Conservation (phyloP, 2,888 invertebrate genomes). For the Nemapogon koenigi region DNA sequence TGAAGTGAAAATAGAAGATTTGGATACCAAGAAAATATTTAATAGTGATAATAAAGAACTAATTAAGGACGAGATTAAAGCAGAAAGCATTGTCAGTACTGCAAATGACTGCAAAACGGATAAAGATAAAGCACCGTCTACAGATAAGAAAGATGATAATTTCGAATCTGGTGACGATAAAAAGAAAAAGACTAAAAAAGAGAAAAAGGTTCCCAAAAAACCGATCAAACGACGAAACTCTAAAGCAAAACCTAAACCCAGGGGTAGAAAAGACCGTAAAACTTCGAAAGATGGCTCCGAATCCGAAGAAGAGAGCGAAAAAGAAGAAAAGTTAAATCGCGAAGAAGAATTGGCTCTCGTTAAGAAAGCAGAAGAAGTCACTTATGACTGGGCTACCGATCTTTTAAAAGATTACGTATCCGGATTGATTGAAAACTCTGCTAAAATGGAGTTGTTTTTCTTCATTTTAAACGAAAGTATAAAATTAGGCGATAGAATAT, state of each 20-base stretch:
- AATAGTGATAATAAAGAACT: constrained; percentile 37
- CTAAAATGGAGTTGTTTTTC: constrained; percentile 94
- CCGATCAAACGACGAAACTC: constrained; percentile 16
- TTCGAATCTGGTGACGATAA: constrained; percentile 44
- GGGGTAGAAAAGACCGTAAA: constrained; percentile 48
- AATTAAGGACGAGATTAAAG: constrained; percentile 23
- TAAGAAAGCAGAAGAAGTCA: constrained; percentile 81
- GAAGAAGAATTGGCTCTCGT: constrained; percentile 61
- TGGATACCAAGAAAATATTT: constrained; percentile 54
- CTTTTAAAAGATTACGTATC: constrained; percentile 85
- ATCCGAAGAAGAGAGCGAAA: constrained; percentile 58
- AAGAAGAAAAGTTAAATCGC: constrained; percentile 65
- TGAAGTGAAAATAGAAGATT: constrained; percentile 57
- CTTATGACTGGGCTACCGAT: constrained; percentile 89
- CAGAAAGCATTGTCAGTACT: constrained; percentile 20
- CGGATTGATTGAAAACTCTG: constrained; percentile 90
- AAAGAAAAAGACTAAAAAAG: constrained; percentile 34
- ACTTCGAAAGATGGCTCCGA: constrained; percentile 54
- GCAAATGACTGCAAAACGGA: constrained; percentile 25
- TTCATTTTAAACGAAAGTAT: constrained; percentile 90
- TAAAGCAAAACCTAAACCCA: constrained; percentile 42
- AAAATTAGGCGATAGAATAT: constrained; percentile 84
- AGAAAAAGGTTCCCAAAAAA: constrained; percentile 36
- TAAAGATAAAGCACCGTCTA: constrained; percentile 9
- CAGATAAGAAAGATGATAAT: constrained; percentile 26